Base-by-base conservation (phyloP, 2,888 invertebrate genomes). In the Scelioninae gen. 1 region DNA sequence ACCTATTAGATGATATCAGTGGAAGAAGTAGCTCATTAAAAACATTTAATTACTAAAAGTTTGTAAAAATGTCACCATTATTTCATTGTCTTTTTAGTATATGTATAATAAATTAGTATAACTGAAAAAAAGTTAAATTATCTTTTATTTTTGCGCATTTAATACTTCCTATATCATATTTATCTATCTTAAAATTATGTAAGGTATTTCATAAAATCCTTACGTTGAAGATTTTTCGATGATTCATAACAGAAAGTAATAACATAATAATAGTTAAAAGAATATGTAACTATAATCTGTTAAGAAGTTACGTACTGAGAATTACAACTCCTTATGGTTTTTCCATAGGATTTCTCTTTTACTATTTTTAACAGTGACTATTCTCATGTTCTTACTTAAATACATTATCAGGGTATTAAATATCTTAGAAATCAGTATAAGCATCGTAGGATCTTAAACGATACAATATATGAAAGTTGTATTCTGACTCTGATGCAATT, bases 401-500 rank as follows among this genome's bases (percentile, higher is more conserved):
- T 45, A 13, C 40, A 66, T 38, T 51, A 66, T 53, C 47, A 38
- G 6, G 65, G 7, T 66, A 40, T 51, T 66, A 66, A 53, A 16
- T 13, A 66, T 66, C 65, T 4, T 51, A 53, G 65, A 51, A 47
- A 66, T 40, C 29, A 66, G 51, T 49, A 34, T 34, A 16, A 34
- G 49, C 13, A 32, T 34, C 40, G 11, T 47, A n/a, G 40, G 38
- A n/a, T 53, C 65, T 49, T 38, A 13, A 29, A 53, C 40, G 51
- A 66, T 62, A 62, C 65, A 66, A 38, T 66, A 13, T 13, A 66
- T 13, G 65, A 66, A 53, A 66, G 65, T 65, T 51, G 23, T 13
- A 29, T 38, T 6, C 65, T 65, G 65, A 51, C 40, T 60, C 38
- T 40, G 47, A 65, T 65, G 65, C 65, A 65, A 65, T 65, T 65